Base-by-base conservation (phyloP, 2,888 invertebrate species). In the Odontomyia ornata region DNA sequence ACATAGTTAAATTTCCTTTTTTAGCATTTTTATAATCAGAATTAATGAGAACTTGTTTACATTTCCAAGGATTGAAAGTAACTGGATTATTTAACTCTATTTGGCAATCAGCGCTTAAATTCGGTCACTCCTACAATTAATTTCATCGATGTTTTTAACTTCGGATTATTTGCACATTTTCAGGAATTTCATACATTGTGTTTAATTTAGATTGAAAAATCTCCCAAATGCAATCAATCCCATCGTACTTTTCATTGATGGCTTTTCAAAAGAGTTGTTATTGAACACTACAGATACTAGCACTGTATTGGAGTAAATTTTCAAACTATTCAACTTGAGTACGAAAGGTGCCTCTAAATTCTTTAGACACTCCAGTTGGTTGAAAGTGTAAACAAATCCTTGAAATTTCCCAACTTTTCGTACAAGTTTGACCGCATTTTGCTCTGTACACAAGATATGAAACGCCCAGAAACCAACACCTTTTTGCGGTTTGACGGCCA, bases 391-490 rank as follows among this genome's bases (percentile, higher is more conserved):
- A 0, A 86, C 86, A 77, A 85, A 86, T 18, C 80, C 81, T 9
- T 82, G 83, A 79, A 86, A 86, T 80, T 86, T 86, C 0, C 86
- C 86, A 80, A 84, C 85, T 77, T 84, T 86, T 1, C 81, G 83
- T 7, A 82, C 21, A 0, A 86, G 80, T 69, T 83, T 83, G 0
- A 84, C 85, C 1, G 82, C 83, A 71, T 82, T 81, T 64, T 80
- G 80, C 11, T 81, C 79, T 0, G 67, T n/a, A n/a, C n/a, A n/a
- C n/a, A n/a, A n/a, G n/a, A n/a, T n/a, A n/a, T n/a, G n/a, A n/a
- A n/a, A n/a, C n/a, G n/a, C n/a, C n/a, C n/a, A n/a, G n/a, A n/a
- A n/a, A n/a, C n/a, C n/a, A n/a, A n/a, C n/a, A n/a, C n/a, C n/a
- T n/a, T n/a, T n/a, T n/a, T n/a, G n/a, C n/a, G n/a, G n/a, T n/a